These are phyloP conservation scores for Drosophila tanythrix DNA, from an alignment of 2,888 invertebrate species.

Conservation along the genomic window DNA sequence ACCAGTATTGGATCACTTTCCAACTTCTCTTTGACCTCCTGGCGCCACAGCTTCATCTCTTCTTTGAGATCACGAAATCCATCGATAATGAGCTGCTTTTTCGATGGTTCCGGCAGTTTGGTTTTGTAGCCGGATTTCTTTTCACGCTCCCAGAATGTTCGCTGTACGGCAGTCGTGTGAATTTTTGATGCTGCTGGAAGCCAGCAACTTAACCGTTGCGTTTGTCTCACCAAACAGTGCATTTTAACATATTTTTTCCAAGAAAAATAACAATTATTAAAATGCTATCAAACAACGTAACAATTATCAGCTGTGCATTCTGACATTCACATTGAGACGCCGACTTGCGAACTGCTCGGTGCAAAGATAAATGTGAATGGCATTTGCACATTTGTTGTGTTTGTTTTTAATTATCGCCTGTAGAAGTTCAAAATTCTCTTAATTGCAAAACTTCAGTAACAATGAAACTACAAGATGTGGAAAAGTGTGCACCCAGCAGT, in stretches of 20 bases:
- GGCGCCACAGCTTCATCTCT: conserved; percentile 88
- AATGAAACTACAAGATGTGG: conserved; percentile 61
- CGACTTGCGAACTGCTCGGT: neutral
- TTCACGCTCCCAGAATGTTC: conserved; percentile 84
- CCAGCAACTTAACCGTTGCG: conserved; percentile 41
- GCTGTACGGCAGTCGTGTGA: conserved; percentile 78
- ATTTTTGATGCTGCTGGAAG: conserved; percentile 47
- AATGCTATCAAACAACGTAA: conserved; percentile 49
- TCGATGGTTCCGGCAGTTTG: conserved; percentile 82
- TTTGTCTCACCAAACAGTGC: conserved; percentile 54
- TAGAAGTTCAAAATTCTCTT: conserved; percentile 67
- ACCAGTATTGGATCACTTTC: conserved; percentile 87
- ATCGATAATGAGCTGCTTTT: conserved; percentile 87
- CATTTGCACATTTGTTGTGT: conserved; percentile 23
- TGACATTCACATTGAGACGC: conserved; percentile 10
- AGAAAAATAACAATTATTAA: conserved; percentile 12
- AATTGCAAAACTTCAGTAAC: neutral
- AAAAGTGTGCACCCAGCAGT: conserved; percentile 63
- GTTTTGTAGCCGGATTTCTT: conserved; percentile 84
- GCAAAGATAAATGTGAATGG: conserved; percentile 14
- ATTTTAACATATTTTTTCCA: conserved; percentile 49
- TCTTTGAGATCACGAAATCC: conserved; percentile 89
- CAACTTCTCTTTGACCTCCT: conserved; percentile 89
- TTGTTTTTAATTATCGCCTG: conserved; percentile 12
- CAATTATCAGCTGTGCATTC: conserved; percentile 47